Percentiles rank a stretch among this genome's conserved stretches.
Conservation (phyloP, 1,140 invertebrate species). For the Palaemon carinicauda region DNA sequence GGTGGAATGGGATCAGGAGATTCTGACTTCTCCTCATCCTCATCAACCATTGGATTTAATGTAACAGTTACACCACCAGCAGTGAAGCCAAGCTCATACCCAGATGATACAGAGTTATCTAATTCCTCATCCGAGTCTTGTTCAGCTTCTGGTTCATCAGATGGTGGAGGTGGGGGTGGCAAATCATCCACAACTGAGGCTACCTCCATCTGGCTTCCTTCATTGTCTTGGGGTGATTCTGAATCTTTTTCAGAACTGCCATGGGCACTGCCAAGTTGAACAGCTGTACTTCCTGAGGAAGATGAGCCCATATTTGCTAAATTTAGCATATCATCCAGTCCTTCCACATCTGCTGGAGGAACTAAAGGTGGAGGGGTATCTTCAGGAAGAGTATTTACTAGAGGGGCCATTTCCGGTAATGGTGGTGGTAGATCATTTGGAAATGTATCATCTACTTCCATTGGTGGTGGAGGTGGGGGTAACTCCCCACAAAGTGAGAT, state of each 20-base stretch:
- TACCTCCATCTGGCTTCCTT: constrained; percentile 11
- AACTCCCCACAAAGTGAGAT: constrained; percentile 24
- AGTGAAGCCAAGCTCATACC: constrained; percentile 44
- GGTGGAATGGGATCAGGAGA: constrained; percentile 3
- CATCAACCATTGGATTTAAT: constrained; percentile 25
- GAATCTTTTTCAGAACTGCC: constrained; percentile 49
- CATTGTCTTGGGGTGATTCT: constrained; percentile 37
- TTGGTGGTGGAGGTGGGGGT: constrained; percentile 20
- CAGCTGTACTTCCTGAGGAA: constrained; percentile 44
- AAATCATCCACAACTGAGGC: constrained; percentile 20
- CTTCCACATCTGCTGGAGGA: constrained; percentile 41
- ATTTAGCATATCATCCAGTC: constrained; percentile 33
- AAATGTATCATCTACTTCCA: constrained; percentile 22
- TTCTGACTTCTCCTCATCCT: constrained; percentile 16
- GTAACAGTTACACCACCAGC: constrained; percentile 45
- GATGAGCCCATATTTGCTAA: constrained; percentile 36
- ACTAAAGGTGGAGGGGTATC: constrained; percentile 37
- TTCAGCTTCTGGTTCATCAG: constrained; percentile 5
- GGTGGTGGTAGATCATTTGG: constrained; percentile 46
- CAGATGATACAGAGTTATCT: constrained; percentile 46
- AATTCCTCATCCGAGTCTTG: constrained; percentile 37
- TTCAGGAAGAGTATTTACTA: constrained; percentile 30
- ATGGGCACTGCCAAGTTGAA: constrained; percentile 41
- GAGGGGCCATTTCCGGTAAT: constrained; percentile 19
- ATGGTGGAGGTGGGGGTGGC: constrained; percentile 35